Evolutionary conservation across 2,888 invertebrate species (phyloP).

Genomic region (Caenorhabditis sp.): DNA sequence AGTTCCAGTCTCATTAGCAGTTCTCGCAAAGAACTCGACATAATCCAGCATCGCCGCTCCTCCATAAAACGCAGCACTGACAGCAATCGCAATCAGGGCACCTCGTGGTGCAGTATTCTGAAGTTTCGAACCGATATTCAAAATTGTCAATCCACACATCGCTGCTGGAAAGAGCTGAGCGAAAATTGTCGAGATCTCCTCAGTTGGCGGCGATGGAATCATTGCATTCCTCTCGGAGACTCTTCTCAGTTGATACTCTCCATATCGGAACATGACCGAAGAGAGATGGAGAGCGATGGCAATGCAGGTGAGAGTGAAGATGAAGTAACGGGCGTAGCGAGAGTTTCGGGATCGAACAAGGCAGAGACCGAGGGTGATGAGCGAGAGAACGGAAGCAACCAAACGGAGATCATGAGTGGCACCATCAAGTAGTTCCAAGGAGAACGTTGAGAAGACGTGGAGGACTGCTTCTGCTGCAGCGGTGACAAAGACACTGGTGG

Average conservation of each 20-base stretch:
- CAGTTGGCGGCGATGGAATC: constrained; percentile 39
- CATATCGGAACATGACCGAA: constrained; percentile 55
- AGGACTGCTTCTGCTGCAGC: constrained; percentile 61
- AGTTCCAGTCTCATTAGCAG: constrained; percentile 13
- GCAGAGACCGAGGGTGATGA: constrained; percentile 44
- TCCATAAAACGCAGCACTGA: constrained; percentile 44
- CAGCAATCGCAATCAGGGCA: constrained; percentile 47
- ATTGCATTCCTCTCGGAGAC: constrained; percentile 55
- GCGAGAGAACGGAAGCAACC: constrained; percentile 58
- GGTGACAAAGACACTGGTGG: constrained; percentile 46
- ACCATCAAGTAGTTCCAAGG: constrained; percentile 51
- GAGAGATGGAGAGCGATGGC: constrained; percentile 57
- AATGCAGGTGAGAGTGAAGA: constrained; percentile 58
- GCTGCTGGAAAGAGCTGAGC: constrained; percentile 56
- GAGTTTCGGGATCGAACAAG: constrained; percentile 42
- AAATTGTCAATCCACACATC: constrained; percentile 56
- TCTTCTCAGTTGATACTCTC: constrained; percentile 55
- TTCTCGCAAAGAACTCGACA: constrained; percentile 56
- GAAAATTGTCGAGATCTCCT: constrained; percentile 46
- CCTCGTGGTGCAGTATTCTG: constrained; percentile 61
- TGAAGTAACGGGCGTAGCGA: constrained; percentile 40
- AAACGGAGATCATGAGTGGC: constrained; percentile 60
- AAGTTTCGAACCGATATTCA: constrained; percentile 55
- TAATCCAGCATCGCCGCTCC: constrained; percentile 55
- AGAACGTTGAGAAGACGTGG: constrained; percentile 51